A percentile compares a stretch with the other conserved stretches of the same genome.
Conservation (phyloP, 2,797 vertebrate species). For the Sciaenops ocellatus region DNA sequence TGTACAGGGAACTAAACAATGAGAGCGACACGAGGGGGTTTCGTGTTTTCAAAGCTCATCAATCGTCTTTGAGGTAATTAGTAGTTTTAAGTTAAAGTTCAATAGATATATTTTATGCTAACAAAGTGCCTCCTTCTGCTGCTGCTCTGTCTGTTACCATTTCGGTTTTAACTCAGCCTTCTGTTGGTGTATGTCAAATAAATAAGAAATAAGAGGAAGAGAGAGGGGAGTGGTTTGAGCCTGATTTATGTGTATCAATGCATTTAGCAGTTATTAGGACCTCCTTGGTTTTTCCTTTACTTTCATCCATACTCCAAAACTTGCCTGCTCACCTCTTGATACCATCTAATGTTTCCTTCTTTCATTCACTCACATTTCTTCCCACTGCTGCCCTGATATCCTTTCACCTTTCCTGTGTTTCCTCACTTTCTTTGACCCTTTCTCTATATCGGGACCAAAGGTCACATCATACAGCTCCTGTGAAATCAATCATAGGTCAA, state of each 20-base stretch:
- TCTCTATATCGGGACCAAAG: constrained; percentile 46
- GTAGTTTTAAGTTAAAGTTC: constrained; percentile 55
- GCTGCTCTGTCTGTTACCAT: constrained; percentile 50
- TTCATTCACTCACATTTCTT: constrained; percentile 23
- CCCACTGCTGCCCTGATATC: neutral
- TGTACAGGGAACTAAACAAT: constrained; percentile 60
- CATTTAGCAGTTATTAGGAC: constrained; percentile 22
- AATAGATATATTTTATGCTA: constrained; percentile 33
- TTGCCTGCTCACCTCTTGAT: constrained; percentile 23
- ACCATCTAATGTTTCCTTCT: constrained; percentile 29
- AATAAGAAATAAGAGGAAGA: constrained; percentile 17
- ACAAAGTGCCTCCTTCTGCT: constrained; percentile 39
- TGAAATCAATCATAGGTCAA: constrained; percentile 58
- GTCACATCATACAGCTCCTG: constrained; percentile 46
- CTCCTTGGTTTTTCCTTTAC: constrained; percentile 7
- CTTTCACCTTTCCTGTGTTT: constrained; percentile 16
- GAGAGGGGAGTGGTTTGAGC: constrained; percentile 18
- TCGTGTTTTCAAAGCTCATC: constrained; percentile 52
- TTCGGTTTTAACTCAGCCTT: constrained; percentile 18
- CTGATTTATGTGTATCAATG: constrained; percentile 34
- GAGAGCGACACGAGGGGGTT: constrained; percentile 20
- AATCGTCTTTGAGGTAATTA: constrained; percentile 55
- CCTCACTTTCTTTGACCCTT: constrained; percentile 36
- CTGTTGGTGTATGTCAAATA: constrained; percentile 37
- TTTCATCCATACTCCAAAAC: constrained; percentile 44